A percentile compares a stretch with the other conserved stretches of the same genome.
phyloP scores from a whole-genome alignment of 2,797 vertebrate species.

The Epinephelus awoara region DNA sequence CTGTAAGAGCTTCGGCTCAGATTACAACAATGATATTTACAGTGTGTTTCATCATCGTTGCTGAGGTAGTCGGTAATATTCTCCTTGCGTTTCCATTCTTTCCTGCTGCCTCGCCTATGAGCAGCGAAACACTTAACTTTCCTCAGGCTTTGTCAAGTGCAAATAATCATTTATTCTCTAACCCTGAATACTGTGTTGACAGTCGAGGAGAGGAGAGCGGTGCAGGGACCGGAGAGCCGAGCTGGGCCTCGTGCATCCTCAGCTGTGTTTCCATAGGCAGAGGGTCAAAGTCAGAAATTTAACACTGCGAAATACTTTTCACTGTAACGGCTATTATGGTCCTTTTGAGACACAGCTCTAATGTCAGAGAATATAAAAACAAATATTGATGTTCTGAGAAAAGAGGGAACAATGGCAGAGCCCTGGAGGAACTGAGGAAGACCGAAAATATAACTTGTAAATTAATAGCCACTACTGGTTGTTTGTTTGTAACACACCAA shows the following conservation, averaged over 20 bases:
- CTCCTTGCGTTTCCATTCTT: slow-evolving; percentile 23
- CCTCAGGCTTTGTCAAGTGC: slow-evolving; percentile 54
- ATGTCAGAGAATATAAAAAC: slow-evolving; percentile 18
- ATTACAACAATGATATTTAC: slow-evolving; percentile 64
- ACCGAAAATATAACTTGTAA: neutral
- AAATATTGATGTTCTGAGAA: neutral
- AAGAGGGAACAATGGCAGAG: neutral
- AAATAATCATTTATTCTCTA: slow-evolving; percentile 68
- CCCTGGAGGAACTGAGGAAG: neutral
- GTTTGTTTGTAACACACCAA: neutral
- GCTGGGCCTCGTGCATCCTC: slow-evolving; percentile 44
- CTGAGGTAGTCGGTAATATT: slow-evolving; percentile 44
- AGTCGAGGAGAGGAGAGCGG: slow-evolving; percentile 46
- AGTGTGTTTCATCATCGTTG: slow-evolving; percentile 62
- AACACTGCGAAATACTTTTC: slow-evolving; percentile 57
- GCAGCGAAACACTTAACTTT: slow-evolving; percentile 38
- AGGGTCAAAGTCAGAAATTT: slow-evolving; percentile 59
- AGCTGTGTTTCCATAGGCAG: slow-evolving; percentile 57
- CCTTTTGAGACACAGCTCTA: slow-evolving; percentile 36
- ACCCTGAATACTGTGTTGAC: slow-evolving; percentile 48
- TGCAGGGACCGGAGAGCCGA: slow-evolving; percentile 26
- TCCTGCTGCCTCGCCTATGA: slow-evolving; percentile 44
- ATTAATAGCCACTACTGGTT: neutral
- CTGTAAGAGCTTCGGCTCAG: slow-evolving; percentile 51
- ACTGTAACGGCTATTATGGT: slow-evolving; percentile 53